A percentile compares a stretch with the other conserved stretches of the same genome.
Conservation (phyloP, 2,888 invertebrate species). For the Tetheella fluctuosa region DNA sequence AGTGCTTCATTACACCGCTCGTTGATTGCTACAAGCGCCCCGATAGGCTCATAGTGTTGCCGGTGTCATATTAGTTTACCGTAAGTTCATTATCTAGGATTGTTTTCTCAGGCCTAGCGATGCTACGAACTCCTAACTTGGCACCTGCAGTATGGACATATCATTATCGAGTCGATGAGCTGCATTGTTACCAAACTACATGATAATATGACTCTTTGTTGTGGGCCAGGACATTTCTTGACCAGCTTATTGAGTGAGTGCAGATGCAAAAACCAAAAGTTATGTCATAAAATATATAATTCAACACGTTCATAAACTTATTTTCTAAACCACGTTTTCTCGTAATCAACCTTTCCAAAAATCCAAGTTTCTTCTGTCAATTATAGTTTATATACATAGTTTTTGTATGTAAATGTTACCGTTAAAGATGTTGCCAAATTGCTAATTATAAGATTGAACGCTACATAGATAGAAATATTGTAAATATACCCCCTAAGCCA, state of each 20-base stretch:
- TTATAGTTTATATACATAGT: conserved; percentile 62
- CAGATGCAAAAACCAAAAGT: neutral
- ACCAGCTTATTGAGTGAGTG: neutral
- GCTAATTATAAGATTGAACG: conserved; percentile 69
- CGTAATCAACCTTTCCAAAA: conserved; percentile 23
- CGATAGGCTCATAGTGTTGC: neutral
- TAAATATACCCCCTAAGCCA: conserved; percentile 76
- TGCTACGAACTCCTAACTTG: neutral
- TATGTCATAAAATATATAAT: neutral
- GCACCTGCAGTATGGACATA: neutral
- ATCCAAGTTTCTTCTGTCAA: conserved; percentile 73
- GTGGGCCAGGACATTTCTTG: too few species aligned
- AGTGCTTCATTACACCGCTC: neutral
- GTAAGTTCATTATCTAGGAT: neutral
- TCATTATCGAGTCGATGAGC: neutral
- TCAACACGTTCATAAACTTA: too few species aligned
- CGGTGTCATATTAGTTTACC: neutral
- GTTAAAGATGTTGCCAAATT: conserved; percentile 79
- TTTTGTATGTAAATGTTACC: conserved; percentile 70
- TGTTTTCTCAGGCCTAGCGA: too few species aligned
- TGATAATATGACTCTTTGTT: too few species aligned
- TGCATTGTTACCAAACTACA: neutral
- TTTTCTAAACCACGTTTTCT: too few species aligned
- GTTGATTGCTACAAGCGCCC: neutral
- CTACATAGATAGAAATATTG: conserved; percentile 73